Evolutionary conservation across 1,140 invertebrate species (phyloP).

Genomic region (Anoplolepis gracilipes): DNA sequence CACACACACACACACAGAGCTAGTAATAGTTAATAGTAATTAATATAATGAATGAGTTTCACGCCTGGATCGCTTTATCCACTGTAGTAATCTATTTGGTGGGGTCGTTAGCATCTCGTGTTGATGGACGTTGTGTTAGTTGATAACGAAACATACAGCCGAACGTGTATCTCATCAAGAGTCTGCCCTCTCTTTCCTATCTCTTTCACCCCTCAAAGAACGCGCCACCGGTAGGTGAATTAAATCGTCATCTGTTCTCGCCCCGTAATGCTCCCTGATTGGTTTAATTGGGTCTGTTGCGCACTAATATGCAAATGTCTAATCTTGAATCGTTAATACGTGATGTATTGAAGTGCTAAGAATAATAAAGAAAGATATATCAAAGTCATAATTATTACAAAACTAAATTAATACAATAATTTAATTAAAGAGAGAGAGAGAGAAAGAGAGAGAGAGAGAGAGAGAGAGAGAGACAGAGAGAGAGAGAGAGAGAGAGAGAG

Average conservation of each 20-base stretch:
- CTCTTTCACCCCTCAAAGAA: slow-evolving; percentile 43
- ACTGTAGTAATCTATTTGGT: slow-evolving; percentile 68
- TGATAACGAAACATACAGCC: slow-evolving; percentile 37
- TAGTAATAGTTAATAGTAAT: slow-evolving; percentile 75
- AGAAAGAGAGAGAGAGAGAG: too few species aligned
- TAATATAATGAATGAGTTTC: slow-evolving; percentile 81
- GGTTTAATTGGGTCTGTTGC: slow-evolving; percentile 77
- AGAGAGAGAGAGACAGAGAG: too few species aligned
- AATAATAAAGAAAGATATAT: slow-evolving; percentile 41
- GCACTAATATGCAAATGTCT: slow-evolving; percentile 47
- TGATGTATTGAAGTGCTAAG: slow-evolving; percentile 11
- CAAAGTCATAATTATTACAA: not conserved
- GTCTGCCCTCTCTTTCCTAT: slow-evolving; percentile 11
- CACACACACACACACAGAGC: too few species aligned
- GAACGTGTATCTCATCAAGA: slow-evolving; percentile 57
- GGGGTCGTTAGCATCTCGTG: slow-evolving; percentile 43
- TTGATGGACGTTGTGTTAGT: slow-evolving; percentile 43
- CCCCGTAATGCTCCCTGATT: slow-evolving; percentile 77
- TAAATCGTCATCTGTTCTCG: slow-evolving; percentile 81
- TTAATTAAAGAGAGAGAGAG: not conserved
- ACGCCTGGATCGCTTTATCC: slow-evolving; percentile 79
- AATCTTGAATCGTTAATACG: slow-evolving; percentile 24
- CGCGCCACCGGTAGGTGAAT: slow-evolving; percentile 72
- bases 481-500: too few species aligned
- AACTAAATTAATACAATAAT: slow-evolving; percentile 10